These are phyloP conservation scores for Aphidius gifuensis DNA, from an alignment of 1,140 invertebrate species.

Conservation along the genomic window DNA sequence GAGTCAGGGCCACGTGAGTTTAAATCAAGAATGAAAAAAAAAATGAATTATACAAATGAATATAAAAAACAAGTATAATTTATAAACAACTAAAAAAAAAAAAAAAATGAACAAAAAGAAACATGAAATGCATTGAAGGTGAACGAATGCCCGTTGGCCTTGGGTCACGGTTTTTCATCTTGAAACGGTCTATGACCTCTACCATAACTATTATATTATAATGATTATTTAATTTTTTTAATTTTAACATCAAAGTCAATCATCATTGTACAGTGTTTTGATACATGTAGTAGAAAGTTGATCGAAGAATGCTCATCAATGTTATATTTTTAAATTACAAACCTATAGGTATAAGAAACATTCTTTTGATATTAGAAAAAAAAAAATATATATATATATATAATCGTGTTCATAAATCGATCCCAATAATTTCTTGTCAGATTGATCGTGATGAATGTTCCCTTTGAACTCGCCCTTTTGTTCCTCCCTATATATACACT, in stretches of 20 bases:
- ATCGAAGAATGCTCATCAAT: not conserved
- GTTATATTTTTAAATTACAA: no score
- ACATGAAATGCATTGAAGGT: conserved; percentile 30
- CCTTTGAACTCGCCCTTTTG: no score
- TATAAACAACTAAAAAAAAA: conserved; percentile 19
- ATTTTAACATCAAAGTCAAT: no score
- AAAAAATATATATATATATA: not conserved
- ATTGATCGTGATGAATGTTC: no score
- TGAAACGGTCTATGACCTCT: conserved; percentile 3
- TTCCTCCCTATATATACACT: no score
- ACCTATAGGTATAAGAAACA: no score
- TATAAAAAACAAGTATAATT: conserved; percentile 26
- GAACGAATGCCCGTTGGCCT: conserved; percentile 38
- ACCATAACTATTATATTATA: no score
- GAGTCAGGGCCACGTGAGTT: conserved; percentile 9
- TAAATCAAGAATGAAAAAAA: conserved; percentile 23
- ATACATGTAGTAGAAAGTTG: not conserved
- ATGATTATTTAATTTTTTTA: no score
- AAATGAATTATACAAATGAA: conserved; percentile 28
- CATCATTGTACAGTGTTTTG: no score
- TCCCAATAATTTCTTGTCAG: no score
- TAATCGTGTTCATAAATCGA: not conserved
- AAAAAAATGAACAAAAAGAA: conserved; percentile 10
- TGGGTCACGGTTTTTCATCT: conserved; percentile 28
- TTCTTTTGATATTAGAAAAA: not conserved